A percentile compares a stretch with the other conserved stretches of the same genome.
phyloP scores from a whole-genome alignment of 2,797 vertebrate genomes.

The Propithecus perrieri region DNA sequence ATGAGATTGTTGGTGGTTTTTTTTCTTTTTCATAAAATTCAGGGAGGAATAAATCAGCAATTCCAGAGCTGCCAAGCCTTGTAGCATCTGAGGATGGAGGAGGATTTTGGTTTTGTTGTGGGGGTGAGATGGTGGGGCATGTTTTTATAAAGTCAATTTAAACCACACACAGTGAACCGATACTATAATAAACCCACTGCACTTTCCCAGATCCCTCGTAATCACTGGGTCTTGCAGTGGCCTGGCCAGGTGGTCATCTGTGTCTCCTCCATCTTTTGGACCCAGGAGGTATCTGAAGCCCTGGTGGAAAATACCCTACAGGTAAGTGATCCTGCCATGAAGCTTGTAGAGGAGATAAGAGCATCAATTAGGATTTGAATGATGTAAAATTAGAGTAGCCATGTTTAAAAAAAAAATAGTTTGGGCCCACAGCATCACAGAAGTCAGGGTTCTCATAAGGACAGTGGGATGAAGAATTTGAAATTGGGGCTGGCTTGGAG shows the following conservation, averaged over 20 bases:
- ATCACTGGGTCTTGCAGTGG: slow-evolving; percentile 95
- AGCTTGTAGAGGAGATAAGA: not conserved
- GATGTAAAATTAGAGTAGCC: not conserved
- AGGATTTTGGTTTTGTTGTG: not conserved
- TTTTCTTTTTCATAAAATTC: slow-evolving; percentile 5
- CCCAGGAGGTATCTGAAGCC: slow-evolving; percentile 92
- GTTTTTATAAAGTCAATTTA: not conserved
- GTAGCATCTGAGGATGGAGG: not conserved
- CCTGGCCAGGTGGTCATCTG: slow-evolving; percentile 97
- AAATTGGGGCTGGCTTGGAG: not conserved
- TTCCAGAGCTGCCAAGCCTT: not conserved
- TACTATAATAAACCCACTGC: not conserved
- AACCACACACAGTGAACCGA: not conserved
- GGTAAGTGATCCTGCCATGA: slow-evolving; percentile 82
- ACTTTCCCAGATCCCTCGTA: slow-evolving; percentile 88
- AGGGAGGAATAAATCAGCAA: not conserved
- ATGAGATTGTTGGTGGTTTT: not conserved
- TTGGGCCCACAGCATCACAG: not conserved
- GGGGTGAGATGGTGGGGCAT: not conserved
- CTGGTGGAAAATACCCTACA: slow-evolving; percentile 87
- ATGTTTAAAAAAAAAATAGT: not conserved
- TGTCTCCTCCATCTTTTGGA: slow-evolving; percentile 96
- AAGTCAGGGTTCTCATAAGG: not conserved
- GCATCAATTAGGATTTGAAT: not conserved
- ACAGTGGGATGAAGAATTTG: not conserved